Evolutionary conservation across 2,888 invertebrate genomes (phyloP), one percentile per base, ranked within the genome.

Genomic region (Sturmia bella): DNA sequence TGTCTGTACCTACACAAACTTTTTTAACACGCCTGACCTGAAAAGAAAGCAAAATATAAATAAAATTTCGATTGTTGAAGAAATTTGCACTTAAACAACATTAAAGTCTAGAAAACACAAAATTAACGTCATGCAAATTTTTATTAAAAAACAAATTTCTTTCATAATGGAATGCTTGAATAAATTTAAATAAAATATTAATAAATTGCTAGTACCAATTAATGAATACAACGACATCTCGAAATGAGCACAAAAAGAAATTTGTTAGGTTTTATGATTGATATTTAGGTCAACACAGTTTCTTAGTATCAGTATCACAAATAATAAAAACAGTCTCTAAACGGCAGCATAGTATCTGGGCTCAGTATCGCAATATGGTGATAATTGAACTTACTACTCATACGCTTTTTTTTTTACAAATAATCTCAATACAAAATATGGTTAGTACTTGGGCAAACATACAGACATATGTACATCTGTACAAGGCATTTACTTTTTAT

Each of bases 231-330:
- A 61, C 54, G 45, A 17, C 43, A 45, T 24, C 52, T 50, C 45
- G 39, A 61, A 68, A 61, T 64, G 39, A 39, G 17, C 24, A 6
- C 19, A 76, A 63, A 69, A 63, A 45, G 54, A 76, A 69, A 76
- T 69, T 76, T 76, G 61, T 54, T 69, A 54, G 32, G 13, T 69
- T 69, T 69, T 68, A 43, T 76, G 39, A 52, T 69, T 61, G 13
- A 54, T 61, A 69, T 76, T 76, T 76, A 48, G 76, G 69, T 76
- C 76, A 76, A 54, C n/a, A 61, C 41, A 41, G 24, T 61, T 63
- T 54, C 37, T 63, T 57, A 24, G 66, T 48, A 32, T 48, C 41
- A 64, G 57, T 52, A 21, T 5, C 54, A 32, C 6, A 6, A 13
- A 1, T n/a, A 13, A 1, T n/a, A 37, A 21, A n/a, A 3, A 39